Evolutionary conservation across 2,888 invertebrate genomes (phyloP).

Genomic region (Ceramica pisi): DNA sequence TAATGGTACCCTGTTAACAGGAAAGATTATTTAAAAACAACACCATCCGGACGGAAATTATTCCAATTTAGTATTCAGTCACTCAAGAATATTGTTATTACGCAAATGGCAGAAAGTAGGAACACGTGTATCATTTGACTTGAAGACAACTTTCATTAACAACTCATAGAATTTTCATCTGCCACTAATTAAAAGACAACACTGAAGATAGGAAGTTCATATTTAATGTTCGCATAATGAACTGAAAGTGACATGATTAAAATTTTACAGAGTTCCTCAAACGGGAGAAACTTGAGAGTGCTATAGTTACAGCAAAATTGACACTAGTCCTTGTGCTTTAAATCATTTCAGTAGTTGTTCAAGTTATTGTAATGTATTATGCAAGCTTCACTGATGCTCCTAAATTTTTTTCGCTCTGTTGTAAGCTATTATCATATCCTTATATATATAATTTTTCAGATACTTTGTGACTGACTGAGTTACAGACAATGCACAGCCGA

Average conservation of each 20-base stretch:
- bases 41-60: not conserved
- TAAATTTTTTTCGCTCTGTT: not conserved
- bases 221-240: not conserved
- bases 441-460: too few relatives aligned
- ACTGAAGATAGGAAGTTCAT: not conserved
- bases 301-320: not conserved
- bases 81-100: slow-evolving; percentile 6
- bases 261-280: not conserved
- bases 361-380: not conserved
- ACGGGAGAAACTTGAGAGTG: not conserved
- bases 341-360: not conserved
- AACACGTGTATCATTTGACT: slow-evolving; percentile 6
- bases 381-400: not conserved
- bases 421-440: not conserved
- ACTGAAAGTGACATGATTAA: too few relatives aligned
- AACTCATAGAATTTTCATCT: not conserved
- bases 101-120: not conserved
- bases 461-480: too few relatives aligned
- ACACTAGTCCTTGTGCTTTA: not conserved
- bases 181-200: not conserved
- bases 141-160: not conserved
- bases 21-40: not conserved
- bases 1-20: not conserved
- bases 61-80: slow-evolving; percentile 8
- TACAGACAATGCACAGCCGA: too few relatives aligned